These are phyloP conservation scores for Megastigmus dorsalis DNA, from an alignment of 2,888 invertebrate species.

Conservation along the genomic window DNA sequence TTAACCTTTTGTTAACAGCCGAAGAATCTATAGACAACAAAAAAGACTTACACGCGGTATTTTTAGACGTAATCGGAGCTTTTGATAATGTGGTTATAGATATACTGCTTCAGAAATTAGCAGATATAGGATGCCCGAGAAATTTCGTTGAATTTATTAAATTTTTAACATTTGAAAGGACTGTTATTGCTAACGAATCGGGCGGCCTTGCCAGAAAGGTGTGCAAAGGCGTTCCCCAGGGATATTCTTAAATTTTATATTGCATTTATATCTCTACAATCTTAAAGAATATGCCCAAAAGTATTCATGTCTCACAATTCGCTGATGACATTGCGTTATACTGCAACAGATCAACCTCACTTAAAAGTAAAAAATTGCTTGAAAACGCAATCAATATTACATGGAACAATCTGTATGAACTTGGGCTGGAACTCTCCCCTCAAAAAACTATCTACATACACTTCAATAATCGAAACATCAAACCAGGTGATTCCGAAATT, in stretches of 20 bases:
- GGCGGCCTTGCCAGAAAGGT: neutral
- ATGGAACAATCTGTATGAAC: neutral
- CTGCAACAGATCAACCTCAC: neutral
- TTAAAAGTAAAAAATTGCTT: neutral
- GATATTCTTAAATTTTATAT: neutral
- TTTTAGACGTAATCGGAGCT: conserved; percentile 26
- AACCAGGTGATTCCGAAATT: neutral
- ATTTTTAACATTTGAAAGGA: conserved; percentile 11
- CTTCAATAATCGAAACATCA: neutral
- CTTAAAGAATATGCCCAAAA: neutral
- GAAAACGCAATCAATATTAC: neutral
- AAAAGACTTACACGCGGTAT: neutral
- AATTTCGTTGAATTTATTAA: conserved; percentile 17
- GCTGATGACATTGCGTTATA: neutral
- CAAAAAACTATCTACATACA: neutral
- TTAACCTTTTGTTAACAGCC: neutral
- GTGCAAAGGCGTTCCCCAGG: neutral
- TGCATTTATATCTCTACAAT: neutral
- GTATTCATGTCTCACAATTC: neutral
- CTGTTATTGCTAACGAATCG: too few species aligned
- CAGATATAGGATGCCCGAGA: conserved; percentile 1
- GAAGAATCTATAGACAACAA: neutral
- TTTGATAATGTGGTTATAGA: conserved; percentile 11
- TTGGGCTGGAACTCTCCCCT: neutral
- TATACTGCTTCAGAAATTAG: conserved; percentile 13